Base-by-base conservation (phyloP, 2,888 invertebrate genomes). In the Stenodera caucasica region DNA sequence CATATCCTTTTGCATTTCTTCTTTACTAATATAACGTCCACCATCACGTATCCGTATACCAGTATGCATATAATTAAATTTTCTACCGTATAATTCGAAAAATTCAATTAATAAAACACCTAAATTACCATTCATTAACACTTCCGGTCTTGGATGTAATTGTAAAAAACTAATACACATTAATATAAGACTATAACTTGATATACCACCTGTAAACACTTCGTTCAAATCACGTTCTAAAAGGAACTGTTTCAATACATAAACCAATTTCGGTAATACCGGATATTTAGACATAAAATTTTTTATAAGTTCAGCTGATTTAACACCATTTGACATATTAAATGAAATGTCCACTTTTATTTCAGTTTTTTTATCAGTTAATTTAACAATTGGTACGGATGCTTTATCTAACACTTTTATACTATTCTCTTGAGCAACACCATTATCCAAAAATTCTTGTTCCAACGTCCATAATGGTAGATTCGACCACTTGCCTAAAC, bases 151-250 rank as follows among this genome's bases (percentile, higher is more conserved):
- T 61, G 94, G 94, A 84, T 97, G 96, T 77, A 95, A 83, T 85
- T 95, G 88, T 69, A 99, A 86, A 83, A 98, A 99, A 84, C 96
- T 96, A 82, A 98, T 95, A 80, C 96, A 94, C 92, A 99, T 95
- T 70, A 99, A 89, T 80, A 98, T 98, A 72, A 99, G 88, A 78
- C 97, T 96, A 84, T 99, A 99, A 64, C 98, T 98, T 72, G 97
- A 96, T 81, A 99, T 97, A 80, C 99, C 99, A 67, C 99, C 98
- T 67, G 97, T 98, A 84, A 98, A 99, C 76, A 99, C 98, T 86
- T 99, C 98, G 83, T 99, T 99, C 77, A 99, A 88, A 84, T 98
- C 96, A 76, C 98, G 88, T 84, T 98, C 96, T 70, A 97, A 86
- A 69, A 99, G 88, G 84, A 98, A 99, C 85, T 99, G 98, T 84